Base-by-base conservation (phyloP, 53 echinoderm and acorn worm species). In the Paracentrotus lividus region DNA sequence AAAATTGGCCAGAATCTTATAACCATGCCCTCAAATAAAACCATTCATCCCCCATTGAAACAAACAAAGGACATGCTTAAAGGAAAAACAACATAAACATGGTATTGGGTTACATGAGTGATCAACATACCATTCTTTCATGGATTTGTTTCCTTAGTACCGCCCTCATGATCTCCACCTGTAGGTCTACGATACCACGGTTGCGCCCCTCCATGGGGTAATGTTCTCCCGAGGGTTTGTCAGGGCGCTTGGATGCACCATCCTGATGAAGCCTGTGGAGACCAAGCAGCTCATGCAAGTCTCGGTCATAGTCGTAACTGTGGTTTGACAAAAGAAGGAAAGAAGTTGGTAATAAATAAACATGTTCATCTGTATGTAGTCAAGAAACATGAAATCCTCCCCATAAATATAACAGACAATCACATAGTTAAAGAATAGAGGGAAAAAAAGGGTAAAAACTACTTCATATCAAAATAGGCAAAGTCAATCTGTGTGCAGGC, bases 251-350 rank as follows among this genome's bases (percentile, higher is more conserved):
- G 31, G 94, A 92, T 26, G 90, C 93, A 60, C 77, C 90, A 77
- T 93, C 60, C 44, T 94, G 93, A 12, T 92, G 92, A 8, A 99
- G 93, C 66, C 99, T 76, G 72, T 97, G 94, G 68, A 99, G 93
- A 78, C 97, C 96, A 13, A 99, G 89, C 6, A 96, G 67, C 72
- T 99, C 99, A 49, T 96, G 96, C 20, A 95, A 49, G 76, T 97
- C 96, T 88, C 99, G 94, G 61, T 99, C 99, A 56, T 95, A 94
- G 93, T 99, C 99, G 95, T 96, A 99, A 10, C 99, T 98, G 89
- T 23, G 38, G 36, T 38, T 72, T 72, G 72, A 21, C 18, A 72
- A 5, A 72, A 4, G 21, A 14, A 72, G 69, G 38, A 15, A 8
- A 5, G 18, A 40, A 36, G 72, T 2, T 15, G 14, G 69, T 0